These are phyloP conservation scores for Sinhomidia bicolor DNA, from an alignment of 2,888 invertebrate species.

Conservation along the genomic window DNA sequence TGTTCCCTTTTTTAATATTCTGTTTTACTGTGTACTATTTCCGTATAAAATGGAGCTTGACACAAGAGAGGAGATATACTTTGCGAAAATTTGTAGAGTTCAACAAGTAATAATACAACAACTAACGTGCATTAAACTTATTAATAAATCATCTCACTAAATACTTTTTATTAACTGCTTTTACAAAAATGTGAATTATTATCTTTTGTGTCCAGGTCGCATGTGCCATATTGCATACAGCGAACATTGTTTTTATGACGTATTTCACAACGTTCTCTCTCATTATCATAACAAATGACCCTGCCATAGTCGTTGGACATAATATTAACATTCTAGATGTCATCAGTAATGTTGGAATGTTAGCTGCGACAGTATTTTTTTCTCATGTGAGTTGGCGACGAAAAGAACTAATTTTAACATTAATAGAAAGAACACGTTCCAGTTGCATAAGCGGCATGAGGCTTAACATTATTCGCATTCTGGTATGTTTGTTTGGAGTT, in stretches of 20 bases:
- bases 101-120: background rate
- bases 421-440: slow-evolving; percentile 6
- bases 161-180: background rate
- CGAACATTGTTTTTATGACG: background rate
- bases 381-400: background rate
- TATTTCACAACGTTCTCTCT: background rate
- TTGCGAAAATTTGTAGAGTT: background rate
- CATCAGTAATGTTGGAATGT: background rate
- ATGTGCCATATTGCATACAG: background rate
- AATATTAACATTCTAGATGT: slow-evolving; percentile 26
- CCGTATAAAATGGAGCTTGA: slow-evolving; percentile 9
- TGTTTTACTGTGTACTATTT: background rate
- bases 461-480: background rate
- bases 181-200: background rate
- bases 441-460: background rate
- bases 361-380: background rate
- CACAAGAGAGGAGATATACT: background rate
- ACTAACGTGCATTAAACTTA: too few relatives aligned
- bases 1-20: slow-evolving; percentile 36
- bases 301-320: background rate
- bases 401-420: background rate
- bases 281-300: background rate
- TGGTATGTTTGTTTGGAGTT: too few relatives aligned
- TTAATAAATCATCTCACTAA: background rate
- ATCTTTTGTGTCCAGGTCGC: background rate